phyloP scores from a whole-genome alignment of 2,888 invertebrate species.

The Laspeyria flexula region DNA sequence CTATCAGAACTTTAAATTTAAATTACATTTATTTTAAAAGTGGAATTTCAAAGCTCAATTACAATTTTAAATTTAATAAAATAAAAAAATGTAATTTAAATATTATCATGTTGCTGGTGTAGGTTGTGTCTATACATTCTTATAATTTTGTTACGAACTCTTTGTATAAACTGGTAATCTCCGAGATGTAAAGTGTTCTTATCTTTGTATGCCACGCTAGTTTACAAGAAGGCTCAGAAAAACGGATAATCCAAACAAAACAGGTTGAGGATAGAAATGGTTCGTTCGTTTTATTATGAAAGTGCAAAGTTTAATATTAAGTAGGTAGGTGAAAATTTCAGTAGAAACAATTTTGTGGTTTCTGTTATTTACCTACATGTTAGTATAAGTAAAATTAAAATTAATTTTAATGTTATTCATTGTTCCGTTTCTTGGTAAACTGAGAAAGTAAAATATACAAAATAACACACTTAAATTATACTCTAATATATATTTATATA shows the following conservation, averaged over 20 bases:
- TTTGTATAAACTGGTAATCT: conserved; percentile 28
- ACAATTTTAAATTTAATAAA: conserved; percentile 8
- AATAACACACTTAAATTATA: too few species aligned
- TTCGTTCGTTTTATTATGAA: too few species aligned
- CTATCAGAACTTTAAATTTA: conserved; percentile 28
- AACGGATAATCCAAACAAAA: conserved; percentile 11
- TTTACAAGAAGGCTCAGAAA: not conserved
- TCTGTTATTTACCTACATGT: too few species aligned
- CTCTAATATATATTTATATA: too few species aligned
- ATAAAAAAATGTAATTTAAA: conserved; percentile 11
- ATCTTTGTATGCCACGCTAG: conserved; percentile 8
- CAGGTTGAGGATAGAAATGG: too few species aligned
- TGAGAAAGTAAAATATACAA: too few species aligned
- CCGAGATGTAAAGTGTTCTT: conserved; percentile 25
- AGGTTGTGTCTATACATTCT: conserved; percentile 1
- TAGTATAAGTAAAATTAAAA: too few species aligned
- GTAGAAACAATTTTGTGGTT: too few species aligned
- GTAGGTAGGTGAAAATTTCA: too few species aligned
- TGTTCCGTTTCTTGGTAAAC: too few species aligned
- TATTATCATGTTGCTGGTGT: conserved; percentile 12
- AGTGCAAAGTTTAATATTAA: too few species aligned
- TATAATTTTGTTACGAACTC: conserved; percentile 20
- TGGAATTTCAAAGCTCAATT: conserved; percentile 10
- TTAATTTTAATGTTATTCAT: too few species aligned
- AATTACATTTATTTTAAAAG: conserved; percentile 9